Percentiles rank a stretch among this genome's conserved stretches.
These are phyloP conservation scores for Nezara viridula DNA, from an alignment of 2,888 invertebrate species.

Conservation along the genomic window DNA sequence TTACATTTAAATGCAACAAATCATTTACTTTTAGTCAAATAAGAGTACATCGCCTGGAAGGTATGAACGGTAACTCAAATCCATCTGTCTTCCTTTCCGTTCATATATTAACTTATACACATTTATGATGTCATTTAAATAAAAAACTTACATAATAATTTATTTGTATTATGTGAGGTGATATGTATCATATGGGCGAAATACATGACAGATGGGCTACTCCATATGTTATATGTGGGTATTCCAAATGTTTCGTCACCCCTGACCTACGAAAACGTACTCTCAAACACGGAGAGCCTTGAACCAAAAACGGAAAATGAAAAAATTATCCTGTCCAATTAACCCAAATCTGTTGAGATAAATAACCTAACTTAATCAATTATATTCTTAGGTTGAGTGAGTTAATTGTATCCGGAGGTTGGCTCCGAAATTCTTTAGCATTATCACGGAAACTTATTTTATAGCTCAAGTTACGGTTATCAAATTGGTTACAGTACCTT, in stretches of 20 bases:
- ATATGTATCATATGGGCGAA: not conserved
- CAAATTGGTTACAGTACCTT: not conserved
- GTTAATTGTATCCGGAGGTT: not conserved
- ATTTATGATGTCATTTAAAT: not conserved
- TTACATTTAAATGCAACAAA: too few relatives aligned
- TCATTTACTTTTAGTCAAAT: too few relatives aligned
- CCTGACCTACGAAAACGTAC: not conserved
- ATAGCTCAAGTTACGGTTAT: not conserved
- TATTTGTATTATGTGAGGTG: not conserved
- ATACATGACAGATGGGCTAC: not conserved
- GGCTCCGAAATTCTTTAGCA: not conserved
- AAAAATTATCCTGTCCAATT: slow-evolving; percentile 24
- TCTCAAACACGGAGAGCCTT: not conserved
- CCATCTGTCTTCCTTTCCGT: too few relatives aligned
- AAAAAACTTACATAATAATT: not conserved
- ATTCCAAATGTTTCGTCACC: not conserved
- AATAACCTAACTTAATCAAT: not conserved
- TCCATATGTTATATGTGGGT: too few relatives aligned
- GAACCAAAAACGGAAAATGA: slow-evolving; percentile 18
- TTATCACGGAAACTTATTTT: not conserved
- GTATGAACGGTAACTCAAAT: too few relatives aligned
- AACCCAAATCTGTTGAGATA: slow-evolving; percentile 14
- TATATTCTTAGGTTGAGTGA: not conserved
- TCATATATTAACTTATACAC: too few relatives aligned
- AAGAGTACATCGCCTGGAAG: too few relatives aligned